phyloP scores from a whole-genome alignment of 2,888 invertebrate species.

The Nineta flava region DNA sequence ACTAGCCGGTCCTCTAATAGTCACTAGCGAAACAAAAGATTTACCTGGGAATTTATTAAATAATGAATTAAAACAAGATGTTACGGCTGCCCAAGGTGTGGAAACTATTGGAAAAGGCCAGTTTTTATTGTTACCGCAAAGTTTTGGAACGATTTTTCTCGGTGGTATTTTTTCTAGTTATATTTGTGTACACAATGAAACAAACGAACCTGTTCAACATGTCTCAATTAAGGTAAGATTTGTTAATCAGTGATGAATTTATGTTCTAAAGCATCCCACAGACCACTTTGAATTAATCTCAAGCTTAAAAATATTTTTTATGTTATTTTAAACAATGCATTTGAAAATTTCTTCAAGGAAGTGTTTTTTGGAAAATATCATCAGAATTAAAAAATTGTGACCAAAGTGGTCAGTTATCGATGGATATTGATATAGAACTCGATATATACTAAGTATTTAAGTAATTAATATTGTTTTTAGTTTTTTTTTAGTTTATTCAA shows the following conservation, averaged over 20 bases:
- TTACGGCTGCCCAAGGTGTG: slow-evolving; percentile 64
- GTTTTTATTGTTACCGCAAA: slow-evolving; percentile 85
- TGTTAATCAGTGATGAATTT: slow-evolving; percentile 5
- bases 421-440: too few relatives aligned
- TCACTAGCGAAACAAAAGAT: slow-evolving; percentile 74
- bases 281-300: slow-evolving; percentile 1
- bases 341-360: too few relatives aligned
- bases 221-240: slow-evolving; percentile 63
- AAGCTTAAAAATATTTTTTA: neutral
- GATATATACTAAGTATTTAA: too few relatives aligned
- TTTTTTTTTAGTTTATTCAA: too few relatives aligned
- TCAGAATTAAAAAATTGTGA: too few relatives aligned
- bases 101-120: slow-evolving; percentile 77
- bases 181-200: slow-evolving; percentile 93
- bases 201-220: slow-evolving; percentile 65
- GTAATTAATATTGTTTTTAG: too few relatives aligned
- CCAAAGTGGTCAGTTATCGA: too few relatives aligned
- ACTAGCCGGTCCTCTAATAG: slow-evolving; percentile 62
- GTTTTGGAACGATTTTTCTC: slow-evolving; percentile 93
- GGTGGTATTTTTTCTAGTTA: slow-evolving; percentile 98
- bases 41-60: slow-evolving; percentile 68
- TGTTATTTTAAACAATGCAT: too few relatives aligned
- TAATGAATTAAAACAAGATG: slow-evolving; percentile 63
- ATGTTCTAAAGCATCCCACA: slow-evolving; percentile 1
- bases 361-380: too few relatives aligned